Evolutionary conservation across 2,888 invertebrate species (phyloP).

Genomic region (Rotaria sp.): DNA sequence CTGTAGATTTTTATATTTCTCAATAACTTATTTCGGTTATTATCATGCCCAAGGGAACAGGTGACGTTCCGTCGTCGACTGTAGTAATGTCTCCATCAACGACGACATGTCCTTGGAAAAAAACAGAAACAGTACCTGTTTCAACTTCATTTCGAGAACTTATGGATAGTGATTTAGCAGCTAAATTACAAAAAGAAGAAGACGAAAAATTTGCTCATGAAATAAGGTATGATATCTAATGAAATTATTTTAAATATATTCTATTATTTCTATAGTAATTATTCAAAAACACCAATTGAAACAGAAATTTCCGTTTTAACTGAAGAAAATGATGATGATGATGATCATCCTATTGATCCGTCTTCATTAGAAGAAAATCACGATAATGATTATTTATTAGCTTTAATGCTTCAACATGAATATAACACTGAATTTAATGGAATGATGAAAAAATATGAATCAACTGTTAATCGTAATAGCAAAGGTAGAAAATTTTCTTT

Average conservation of each 20-base stretch:
- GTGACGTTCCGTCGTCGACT: background rate
- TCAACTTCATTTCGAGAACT: background rate
- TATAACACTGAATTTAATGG: conserved; percentile 15
- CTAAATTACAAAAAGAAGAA: background rate
- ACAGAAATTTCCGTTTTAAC: background rate
- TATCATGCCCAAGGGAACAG: background rate
- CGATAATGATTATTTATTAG: background rate
- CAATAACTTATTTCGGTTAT: background rate
- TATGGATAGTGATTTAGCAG: conserved; percentile 15
- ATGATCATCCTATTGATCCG: background rate
- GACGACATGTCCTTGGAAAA: background rate
- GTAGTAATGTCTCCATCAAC: background rate
- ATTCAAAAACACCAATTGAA: background rate
- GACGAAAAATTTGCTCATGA: background rate
- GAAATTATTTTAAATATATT: too few relatives aligned
- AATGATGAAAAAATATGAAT: conserved; percentile 19
- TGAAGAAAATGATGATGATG: background rate
- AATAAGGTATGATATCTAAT: background rate
- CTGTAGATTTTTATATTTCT: background rate
- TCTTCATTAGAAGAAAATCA: background rate
- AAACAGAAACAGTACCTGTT: background rate
- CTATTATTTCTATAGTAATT: background rate
- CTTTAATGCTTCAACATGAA: conserved; percentile 26
- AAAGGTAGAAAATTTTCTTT: background rate
- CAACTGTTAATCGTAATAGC: background rate